Evolutionary conservation across 2,888 invertebrate genomes (phyloP).

Genomic region (Dasysyrphus tricinctus): DNA sequence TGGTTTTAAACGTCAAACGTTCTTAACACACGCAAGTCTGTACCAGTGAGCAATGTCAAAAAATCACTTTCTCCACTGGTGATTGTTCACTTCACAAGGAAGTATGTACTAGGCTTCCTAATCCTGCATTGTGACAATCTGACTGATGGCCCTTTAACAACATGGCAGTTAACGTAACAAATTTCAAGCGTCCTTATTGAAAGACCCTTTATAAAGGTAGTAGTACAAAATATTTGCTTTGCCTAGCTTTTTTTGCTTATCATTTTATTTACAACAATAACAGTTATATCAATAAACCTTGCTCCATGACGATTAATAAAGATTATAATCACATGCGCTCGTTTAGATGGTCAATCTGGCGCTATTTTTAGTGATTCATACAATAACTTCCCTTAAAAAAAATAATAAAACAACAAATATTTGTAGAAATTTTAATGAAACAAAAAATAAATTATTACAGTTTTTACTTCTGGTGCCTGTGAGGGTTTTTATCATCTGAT

Average conservation of each 20-base stretch:
- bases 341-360: background rate
- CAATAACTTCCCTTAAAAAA: background rate
- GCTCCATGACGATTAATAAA: slow-evolving; percentile 13
- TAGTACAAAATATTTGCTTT: background rate
- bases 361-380: background rate
- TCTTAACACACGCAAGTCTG: too few species aligned
- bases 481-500: background rate
- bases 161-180: background rate
- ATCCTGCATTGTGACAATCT: too few species aligned
- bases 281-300: slow-evolving; percentile 1
- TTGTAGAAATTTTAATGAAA: background rate
- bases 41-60: too few species aligned
- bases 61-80: too few species aligned
- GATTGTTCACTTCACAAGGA: too few species aligned
- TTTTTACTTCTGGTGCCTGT: too few species aligned
- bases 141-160: too few species aligned
- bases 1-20: too few species aligned
- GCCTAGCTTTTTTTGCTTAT: background rate
- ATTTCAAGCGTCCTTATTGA: too few species aligned
- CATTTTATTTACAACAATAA: background rate
- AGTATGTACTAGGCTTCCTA: too few species aligned
- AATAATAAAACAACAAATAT: background rate
- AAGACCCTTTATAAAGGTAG: background rate
- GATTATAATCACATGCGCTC: slow-evolving; percentile 1
- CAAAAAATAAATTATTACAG: too few species aligned